These are phyloP conservation scores for Trilocha varians DNA, from an alignment of 2,888 invertebrate genomes.

Conservation along the genomic window DNA sequence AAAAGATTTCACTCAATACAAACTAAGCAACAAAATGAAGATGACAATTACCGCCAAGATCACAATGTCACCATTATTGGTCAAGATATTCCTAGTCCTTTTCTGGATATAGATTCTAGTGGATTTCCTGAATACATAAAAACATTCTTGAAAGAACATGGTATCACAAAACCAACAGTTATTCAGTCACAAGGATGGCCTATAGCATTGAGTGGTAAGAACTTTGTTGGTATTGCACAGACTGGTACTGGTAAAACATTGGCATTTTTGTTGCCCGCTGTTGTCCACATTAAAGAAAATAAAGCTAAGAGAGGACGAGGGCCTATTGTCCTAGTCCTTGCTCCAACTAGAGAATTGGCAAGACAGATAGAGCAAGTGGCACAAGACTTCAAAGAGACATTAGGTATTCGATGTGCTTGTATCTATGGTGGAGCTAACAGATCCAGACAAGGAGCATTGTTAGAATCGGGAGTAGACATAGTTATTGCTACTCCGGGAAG, in stretches of 20 bases:
- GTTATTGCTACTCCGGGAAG: constrained; percentile 92
- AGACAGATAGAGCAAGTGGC: constrained; percentile 87
- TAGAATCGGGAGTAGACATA: constrained; percentile 84
- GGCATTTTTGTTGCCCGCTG: constrained; percentile 84
- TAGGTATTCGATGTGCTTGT: constrained; percentile 83
- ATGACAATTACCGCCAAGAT: constrained; percentile 75
- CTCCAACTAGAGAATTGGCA: constrained; percentile 84
- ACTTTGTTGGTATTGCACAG: constrained; percentile 90
- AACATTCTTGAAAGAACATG: constrained; percentile 74
- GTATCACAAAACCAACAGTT: constrained; percentile 81
- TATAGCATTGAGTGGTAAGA: constrained; percentile 82
- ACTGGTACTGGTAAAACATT: constrained; percentile 86
- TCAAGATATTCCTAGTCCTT: constrained; percentile 80
- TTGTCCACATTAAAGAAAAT: constrained; percentile 87
- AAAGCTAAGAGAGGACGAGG: constrained; percentile 81
- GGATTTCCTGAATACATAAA: constrained; percentile 82
- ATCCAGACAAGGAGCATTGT: constrained; percentile 74
- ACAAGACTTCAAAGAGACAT: constrained; percentile 79
- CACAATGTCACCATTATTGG: constrained; percentile 84
- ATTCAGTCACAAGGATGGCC: constrained; percentile 92
- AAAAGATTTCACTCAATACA: constrained; percentile 39
- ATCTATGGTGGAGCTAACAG: constrained; percentile 91
- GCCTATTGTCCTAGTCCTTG: constrained; percentile 85
- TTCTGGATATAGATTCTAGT: constrained; percentile 81
- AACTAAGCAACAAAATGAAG: constrained; percentile 51